Evolutionary conservation across 2,113 vertebrate species (phyloP).

Genomic region (Heterotis niloticus): DNA sequence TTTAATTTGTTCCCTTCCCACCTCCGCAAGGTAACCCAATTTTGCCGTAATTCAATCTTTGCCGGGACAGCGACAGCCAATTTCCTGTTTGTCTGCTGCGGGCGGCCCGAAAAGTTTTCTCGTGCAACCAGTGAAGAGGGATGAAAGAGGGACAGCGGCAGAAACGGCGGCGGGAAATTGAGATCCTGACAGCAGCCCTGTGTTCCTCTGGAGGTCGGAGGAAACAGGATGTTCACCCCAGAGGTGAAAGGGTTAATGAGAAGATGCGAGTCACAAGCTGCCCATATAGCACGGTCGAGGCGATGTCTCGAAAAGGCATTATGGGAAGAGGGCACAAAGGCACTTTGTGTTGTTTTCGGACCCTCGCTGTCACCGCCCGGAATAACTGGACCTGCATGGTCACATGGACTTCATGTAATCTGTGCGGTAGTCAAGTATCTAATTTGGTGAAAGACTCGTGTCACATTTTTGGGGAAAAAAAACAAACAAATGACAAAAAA

Average conservation of each 20-base stretch:
- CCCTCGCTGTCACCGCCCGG: not conserved
- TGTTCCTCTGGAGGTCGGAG: not conserved
- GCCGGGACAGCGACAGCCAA: slow-evolving; percentile 25
- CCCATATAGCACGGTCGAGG: not conserved
- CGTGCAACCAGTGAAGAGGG: not conserved
- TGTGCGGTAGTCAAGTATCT: not conserved
- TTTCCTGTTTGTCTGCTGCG: slow-evolving; percentile 29
- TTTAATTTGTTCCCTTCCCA: slow-evolving; percentile 2
- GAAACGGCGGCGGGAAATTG: not conserved
- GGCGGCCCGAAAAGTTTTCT: not conserved
- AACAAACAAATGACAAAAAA: too few relatives aligned
- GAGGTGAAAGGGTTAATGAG: slow-evolving; percentile 23
- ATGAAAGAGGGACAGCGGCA: slow-evolving; percentile 11
- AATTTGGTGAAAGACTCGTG: not conserved
- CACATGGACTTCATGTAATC: not conserved
- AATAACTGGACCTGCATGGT: not conserved
- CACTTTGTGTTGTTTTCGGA: not conserved
- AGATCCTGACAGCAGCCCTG: not conserved
- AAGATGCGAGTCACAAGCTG: slow-evolving; percentile 36
- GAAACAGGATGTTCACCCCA: slow-evolving; percentile 18
- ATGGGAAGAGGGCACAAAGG: slow-evolving; percentile 5
- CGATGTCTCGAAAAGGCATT: not conserved
- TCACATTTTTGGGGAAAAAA: not conserved
- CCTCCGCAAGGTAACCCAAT: slow-evolving; percentile 42
- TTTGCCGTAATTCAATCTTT: slow-evolving; percentile 40